Evolutionary conservation across 30 jellyfish, hydroid and myxozoan genomes (phyloP).

Genomic region (Pelagia noctiluca): DNA sequence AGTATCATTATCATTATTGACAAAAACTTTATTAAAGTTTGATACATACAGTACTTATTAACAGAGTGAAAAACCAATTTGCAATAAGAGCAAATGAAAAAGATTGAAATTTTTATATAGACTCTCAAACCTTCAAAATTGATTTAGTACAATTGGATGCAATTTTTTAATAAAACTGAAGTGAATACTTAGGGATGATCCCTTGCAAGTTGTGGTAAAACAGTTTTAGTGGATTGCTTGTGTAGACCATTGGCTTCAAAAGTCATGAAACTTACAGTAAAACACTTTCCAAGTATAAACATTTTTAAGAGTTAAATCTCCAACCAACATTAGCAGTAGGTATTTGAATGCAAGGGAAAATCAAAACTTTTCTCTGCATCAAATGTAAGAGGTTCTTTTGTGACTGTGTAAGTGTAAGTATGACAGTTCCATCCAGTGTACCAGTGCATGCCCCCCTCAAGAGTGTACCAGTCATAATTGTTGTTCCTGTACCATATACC

Average conservation of each 20-base stretch:
- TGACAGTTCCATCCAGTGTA: constrained; percentile 6
- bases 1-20: neutral
- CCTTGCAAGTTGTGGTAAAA: constrained; percentile 5
- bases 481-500: constrained; percentile 2
- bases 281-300: neutral
- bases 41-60: constrained; percentile 1
- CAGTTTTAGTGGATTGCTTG: constrained; percentile 5
- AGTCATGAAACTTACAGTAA: neutral
- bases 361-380: constrained; percentile 1
- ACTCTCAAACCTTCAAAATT: neutral
- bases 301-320: neutral
- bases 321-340: constrained; percentile 6
- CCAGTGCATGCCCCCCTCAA: constrained; percentile 11
- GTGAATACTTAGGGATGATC: constrained; percentile 5
- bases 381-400: neutral
- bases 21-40: neutral
- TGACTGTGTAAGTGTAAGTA: constrained; percentile 3
- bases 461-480: constrained; percentile 5
- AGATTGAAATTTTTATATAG: neutral
- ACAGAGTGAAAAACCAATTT: constrained; percentile 2
- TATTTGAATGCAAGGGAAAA: neutral
- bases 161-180: neutral
- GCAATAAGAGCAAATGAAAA: neutral
- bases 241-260: constrained; percentile 2
- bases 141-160: constrained; percentile 3